Evolutionary conservation across 2,888 invertebrate species (phyloP).

Genomic region (Nomada ferruginata): DNA sequence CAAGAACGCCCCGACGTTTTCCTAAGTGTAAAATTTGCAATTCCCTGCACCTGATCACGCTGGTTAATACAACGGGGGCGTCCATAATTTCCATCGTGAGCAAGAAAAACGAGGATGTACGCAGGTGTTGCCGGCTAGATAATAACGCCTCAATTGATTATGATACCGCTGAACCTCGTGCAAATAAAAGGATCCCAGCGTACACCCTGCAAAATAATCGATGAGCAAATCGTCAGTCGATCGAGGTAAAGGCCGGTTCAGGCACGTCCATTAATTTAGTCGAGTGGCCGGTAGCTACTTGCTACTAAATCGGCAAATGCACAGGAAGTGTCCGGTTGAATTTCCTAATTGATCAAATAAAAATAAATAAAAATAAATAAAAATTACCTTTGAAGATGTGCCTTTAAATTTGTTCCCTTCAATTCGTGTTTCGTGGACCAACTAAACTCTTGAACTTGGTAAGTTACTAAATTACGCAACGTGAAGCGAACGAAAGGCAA

Average conservation of each 20-base stretch:
- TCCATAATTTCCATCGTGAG: conserved; percentile 44
- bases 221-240: background rate
- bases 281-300: no score
- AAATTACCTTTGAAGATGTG: no score
- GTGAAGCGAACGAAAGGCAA: conserved; percentile 1
- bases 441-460: no score
- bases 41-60: conserved; percentile 48
- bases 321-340: no score
- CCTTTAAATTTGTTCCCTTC: no score
- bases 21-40: conserved; percentile 18
- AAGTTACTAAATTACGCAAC: background rate
- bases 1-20: background rate
- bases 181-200: background rate
- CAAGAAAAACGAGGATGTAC: conserved; percentile 39
- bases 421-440: no score
- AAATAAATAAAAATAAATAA: no score
- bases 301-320: no score
- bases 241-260: background rate
- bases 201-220: background rate
- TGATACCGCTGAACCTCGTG: background rate
- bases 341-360: no score
- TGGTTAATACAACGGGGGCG: conserved; percentile 39
- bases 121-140: conserved; percentile 54
- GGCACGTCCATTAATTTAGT: no score
- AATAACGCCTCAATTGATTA: conserved; percentile 53